Evolutionary conservation across 2,797 vertebrate genomes (phyloP).

Genomic region (Aulostomus chinensis): DNA sequence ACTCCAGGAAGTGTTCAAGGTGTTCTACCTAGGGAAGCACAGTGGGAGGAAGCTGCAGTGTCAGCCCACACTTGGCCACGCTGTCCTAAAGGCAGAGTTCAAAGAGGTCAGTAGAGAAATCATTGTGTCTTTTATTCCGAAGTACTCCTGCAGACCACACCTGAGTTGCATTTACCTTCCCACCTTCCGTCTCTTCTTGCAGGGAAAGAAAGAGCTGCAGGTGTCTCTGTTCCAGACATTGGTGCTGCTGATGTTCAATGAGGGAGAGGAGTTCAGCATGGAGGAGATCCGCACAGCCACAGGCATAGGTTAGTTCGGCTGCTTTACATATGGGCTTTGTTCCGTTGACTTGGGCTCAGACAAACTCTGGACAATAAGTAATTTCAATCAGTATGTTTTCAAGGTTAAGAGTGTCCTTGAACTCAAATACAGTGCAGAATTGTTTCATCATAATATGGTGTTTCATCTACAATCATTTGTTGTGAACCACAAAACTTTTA

Average conservation of each 20-base stretch:
- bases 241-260: slow-evolving; percentile 98
- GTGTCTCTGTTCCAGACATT: slow-evolving; percentile 98
- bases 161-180: slow-evolving; percentile 3
- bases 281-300: slow-evolving; percentile 97
- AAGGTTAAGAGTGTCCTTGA: too few relatives aligned
- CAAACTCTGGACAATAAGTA: too few relatives aligned
- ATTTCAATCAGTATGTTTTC: too few relatives aligned
- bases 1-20: slow-evolving; percentile 98
- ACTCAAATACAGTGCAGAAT: too few relatives aligned
- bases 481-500: too few relatives aligned
- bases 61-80: slow-evolving; percentile 98
- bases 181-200: slow-evolving; percentile 22
- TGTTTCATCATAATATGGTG: too few relatives aligned
- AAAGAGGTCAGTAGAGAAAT: slow-evolving; percentile 85
- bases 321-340: too few relatives aligned
- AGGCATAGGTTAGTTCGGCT: slow-evolving; percentile 88
- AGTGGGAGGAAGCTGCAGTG: slow-evolving; percentile 98
- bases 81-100: slow-evolving; percentile 97
- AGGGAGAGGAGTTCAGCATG: slow-evolving; percentile 97
- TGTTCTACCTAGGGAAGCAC: slow-evolving; percentile 99
- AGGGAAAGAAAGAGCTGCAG: slow-evolving; percentile 99
- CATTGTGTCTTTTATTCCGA: background rate
- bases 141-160: background rate
- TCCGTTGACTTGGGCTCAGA: too few relatives aligned
- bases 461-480: too few relatives aligned